Evolutionary conservation across 2,888 invertebrate species (phyloP).

Genomic region (Argyresthia albistria): DNA sequence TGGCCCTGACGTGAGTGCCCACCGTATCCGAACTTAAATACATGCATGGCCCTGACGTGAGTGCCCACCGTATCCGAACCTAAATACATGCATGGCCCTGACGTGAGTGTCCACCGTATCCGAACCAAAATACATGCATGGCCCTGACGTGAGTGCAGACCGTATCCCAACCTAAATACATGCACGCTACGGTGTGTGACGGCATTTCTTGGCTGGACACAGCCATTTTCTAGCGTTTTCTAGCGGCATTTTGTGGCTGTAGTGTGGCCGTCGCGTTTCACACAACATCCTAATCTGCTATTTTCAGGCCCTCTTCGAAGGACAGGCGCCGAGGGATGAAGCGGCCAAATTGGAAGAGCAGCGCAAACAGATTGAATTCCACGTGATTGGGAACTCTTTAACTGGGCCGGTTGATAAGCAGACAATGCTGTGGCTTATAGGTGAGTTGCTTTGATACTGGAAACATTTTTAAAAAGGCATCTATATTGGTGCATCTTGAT

Average conservation of each 20-base stretch:
- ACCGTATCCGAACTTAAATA: too few relatives aligned
- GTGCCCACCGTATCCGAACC: conserved; percentile 85
- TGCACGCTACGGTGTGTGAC: conserved; percentile 88
- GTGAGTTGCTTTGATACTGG: conserved; percentile 18
- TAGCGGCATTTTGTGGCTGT: too few relatives aligned
- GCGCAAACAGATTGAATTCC: conserved; percentile 91
- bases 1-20: conserved; percentile 81
- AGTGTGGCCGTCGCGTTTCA: too few relatives aligned
- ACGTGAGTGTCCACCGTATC: conserved; percentile 81
- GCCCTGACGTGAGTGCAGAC: conserved; percentile 82
- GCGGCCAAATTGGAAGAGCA: conserved; percentile 92
- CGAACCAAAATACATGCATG: conserved; percentile 88
- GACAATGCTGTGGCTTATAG: conserved; percentile 94
- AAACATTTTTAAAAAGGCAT: too few relatives aligned
- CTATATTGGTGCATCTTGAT: too few relatives aligned
- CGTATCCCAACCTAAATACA: conserved; percentile 87
- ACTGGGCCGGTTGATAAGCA: conserved; percentile 89
- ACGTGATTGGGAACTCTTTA: conserved; percentile 94
- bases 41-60: too few relatives aligned
- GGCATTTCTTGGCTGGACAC: conserved; percentile 87
- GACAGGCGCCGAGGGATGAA: conserved; percentile 90
- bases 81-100: conserved; percentile 87
- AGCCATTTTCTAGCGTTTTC: conserved; percentile 78
- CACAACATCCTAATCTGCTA: too few relatives aligned
- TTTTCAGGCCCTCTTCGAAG: conserved; percentile 80